Evolutionary conservation across 2,888 invertebrate genomes (phyloP), one percentile per base, ranked within the genome.

Genomic region (Hirtodrosophila cameraria): DNA sequence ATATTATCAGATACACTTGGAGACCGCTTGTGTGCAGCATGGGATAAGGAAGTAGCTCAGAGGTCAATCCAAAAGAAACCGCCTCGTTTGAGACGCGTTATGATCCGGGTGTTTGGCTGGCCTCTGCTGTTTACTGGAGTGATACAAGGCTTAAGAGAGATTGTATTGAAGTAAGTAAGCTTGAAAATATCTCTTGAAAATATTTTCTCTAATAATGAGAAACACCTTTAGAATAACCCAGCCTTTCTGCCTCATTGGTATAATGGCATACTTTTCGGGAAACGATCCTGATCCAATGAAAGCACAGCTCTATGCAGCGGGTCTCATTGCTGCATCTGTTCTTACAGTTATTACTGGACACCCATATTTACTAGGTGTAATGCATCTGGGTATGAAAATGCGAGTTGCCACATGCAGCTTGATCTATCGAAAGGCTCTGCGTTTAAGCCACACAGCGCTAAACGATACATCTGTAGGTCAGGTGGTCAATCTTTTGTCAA

Each of bases 401-500:
- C 91, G 95, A 54, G 92, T 95, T 1, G 94, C 94, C 0, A 92
- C 94, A 79, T 94, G 94, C 75, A 93, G 94, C 1, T 90, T 95
- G 39, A 91, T 96, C 35, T 95, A 94, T 88, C 92, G 94, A 74
- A 96, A 91, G 41, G 92, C 94, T 0, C 88, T 95, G 58, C 92
- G 92, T 35, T 88, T 95, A 6, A 94, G 95, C 81, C 94, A 94
- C 89, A 93, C 93, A 0, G 94, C 96, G 0, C 86, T 97, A 52
- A 94, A 94, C 0, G 93, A 95, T 84, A 96, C 96, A 2, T 96
- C 96, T 0, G 91, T 93, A 8, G 94, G 94, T 1, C 94, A 94
- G 88, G 92, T 94, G 70, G 97, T 98, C 11, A 98, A 98, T 91
- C 92, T 99, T 1, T 92, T 99, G 65, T 97, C 98, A 1, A 99